Base-by-base conservation (phyloP, 2,888 invertebrate species). In the Dasysyrphus albostriatus region DNA sequence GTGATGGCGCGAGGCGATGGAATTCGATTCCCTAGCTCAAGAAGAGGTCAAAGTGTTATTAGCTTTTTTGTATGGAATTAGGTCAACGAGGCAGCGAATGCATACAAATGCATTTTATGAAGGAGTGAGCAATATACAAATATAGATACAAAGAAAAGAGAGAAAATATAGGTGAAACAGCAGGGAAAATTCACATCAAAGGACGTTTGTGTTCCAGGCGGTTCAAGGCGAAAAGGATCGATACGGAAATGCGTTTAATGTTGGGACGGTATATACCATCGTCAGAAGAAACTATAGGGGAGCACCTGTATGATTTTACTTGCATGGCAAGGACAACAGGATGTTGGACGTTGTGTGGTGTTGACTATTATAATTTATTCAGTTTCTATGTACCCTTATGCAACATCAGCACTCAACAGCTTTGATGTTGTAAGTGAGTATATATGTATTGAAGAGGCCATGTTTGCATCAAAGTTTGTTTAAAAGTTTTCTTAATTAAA, bases 21-120 rank as follows among this genome's bases (percentile, higher is more conserved):
- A 84, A 80, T 76, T 81, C 76, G 67, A 84, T 84, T 81, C 61
- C 56, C 75, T 84, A 70, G 80, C 65, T 80, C 44, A 32, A 63
- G 80, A 76, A 67, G 79, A 80, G 80, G 75, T 84, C 80, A 72
- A 54, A 76, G 67, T 84, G 61, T 81, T 81, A 84, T 80, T 84
- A 84, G 84, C 84, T 84, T 76, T 84, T 84, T 59, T 72, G 39
- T 34, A 24, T 10, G 76, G 59, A 84, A 81, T 84, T 80, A 32
- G 84, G 84, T 84, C 84, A 81, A 32, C 80, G 44, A 47, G 76
- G 34, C 47, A 44, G 29, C 16, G 67, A 74, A 54, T 74, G 51
- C 73, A 84, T 80, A 51, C 65, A 65, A 65, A 47, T 65, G 47
- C 32, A 65, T 34, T 65, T 16, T 47, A 34, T 32, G 3, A 24